phyloP scores from a whole-genome alignment of 2,888 invertebrate species.

The Diaprepes abbreviatus region DNA sequence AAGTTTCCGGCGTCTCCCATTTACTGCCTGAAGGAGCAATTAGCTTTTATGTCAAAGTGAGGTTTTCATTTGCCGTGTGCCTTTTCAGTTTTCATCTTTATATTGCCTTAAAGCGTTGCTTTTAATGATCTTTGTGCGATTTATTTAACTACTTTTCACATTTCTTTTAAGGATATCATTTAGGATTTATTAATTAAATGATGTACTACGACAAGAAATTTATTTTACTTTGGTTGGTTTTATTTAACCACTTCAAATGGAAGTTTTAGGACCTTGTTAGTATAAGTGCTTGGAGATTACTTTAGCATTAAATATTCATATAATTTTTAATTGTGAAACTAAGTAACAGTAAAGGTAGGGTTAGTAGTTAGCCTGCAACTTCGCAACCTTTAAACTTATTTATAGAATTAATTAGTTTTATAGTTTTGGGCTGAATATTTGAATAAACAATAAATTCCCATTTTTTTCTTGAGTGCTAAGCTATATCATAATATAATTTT shows the following conservation, averaged over 20 bases:
- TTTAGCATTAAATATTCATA: too few relatives aligned
- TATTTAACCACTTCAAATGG: neutral
- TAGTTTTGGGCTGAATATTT: too few relatives aligned
- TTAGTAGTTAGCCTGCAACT: too few relatives aligned
- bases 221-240: slow-evolving; percentile 7
- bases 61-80: slow-evolving; percentile 57
- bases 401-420: too few relatives aligned
- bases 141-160: slow-evolving; percentile 49
- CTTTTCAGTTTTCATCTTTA: slow-evolving; percentile 53
- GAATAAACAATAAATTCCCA: too few relatives aligned
- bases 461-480: too few relatives aligned
- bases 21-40: slow-evolving; percentile 67
- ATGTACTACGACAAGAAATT: slow-evolving; percentile 5
- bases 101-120: slow-evolving; percentile 46
- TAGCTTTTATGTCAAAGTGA: slow-evolving; percentile 66
- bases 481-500: too few relatives aligned
- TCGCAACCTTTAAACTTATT: too few relatives aligned
- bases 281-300: neutral
- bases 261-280: slow-evolving; percentile 1
- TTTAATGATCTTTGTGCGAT: slow-evolving; percentile 51
- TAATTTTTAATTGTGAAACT: too few relatives aligned
- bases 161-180: slow-evolving; percentile 22
- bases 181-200: slow-evolving; percentile 30
- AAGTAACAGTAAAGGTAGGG: too few relatives aligned
- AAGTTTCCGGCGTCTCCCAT: slow-evolving; percentile 64